Evolutionary conservation across 2,888 invertebrate genomes (phyloP), one percentile per base, ranked within the genome.

Genomic region (Caenorhabditis afra): DNA sequence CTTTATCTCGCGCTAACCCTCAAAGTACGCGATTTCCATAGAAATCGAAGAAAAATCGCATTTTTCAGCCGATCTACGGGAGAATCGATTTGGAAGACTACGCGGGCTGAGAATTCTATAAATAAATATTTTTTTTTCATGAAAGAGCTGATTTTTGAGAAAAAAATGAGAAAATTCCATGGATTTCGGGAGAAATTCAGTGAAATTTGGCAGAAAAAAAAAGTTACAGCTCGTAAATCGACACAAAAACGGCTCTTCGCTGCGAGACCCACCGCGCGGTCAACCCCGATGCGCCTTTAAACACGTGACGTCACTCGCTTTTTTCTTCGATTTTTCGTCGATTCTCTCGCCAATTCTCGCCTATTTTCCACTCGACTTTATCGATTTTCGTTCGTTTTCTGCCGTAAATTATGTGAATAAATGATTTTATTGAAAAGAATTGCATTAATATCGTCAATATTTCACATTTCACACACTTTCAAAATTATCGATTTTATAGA

Each of bases 171-270:
- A 49, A 20, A 49, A 49, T 22, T 16, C 16, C 47, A 18, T 18
- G 5, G 47, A 47, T 37, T 37, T 37, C 5, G 37, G 7, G 7
- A 8, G 37, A 37, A 37, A 5, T 8, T 8, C 14, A 37, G 37
- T 39, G 23, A 57, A 37, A 18, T 57, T 39, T 12, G 29, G 29
- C 29, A 7, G 29, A 29, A 29, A 29, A 29, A 29, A 29, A 29
- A 29, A 29, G 7, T 29, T 35, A 11, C 49, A 2, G 29, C 47
- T 23, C 68, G 70, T 71, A 78, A 71, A 66, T 61, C 39, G 35
- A 66, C 50, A 39, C 70, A 12, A 11, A 12, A n/a, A 14, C 20
- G 50, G 47, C 78, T 78, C 78, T 78, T 78, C 78, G 49, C 12
- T 49, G 39, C 73, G 52, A 67, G 78, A 67, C 39, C 41, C 20